Evolutionary conservation across 2,113 vertebrate species (phyloP).

Genomic region (Coryphaenoides rupestris): DNA sequence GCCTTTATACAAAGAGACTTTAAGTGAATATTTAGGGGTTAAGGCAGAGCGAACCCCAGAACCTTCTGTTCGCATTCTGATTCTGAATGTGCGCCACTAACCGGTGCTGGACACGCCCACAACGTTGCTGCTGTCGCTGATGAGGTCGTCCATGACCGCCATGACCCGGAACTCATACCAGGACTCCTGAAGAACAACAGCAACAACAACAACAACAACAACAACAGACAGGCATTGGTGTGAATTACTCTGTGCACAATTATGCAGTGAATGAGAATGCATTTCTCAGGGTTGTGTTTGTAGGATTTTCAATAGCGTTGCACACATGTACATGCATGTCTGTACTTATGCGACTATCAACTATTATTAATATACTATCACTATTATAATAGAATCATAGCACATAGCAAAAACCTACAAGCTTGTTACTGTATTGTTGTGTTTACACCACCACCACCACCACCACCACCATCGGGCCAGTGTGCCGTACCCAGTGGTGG

Average conservation of each 20-base stretch:
- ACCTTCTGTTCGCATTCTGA: not conserved
- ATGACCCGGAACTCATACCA: constrained; percentile 98
- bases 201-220: not conserved
- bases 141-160: constrained; percentile 98
- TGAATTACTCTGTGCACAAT: not conserved
- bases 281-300: no score
- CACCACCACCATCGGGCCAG: no score
- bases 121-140: constrained; percentile 98
- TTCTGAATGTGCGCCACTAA: constrained; percentile 60
- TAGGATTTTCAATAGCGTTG: no score
- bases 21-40: not conserved
- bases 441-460: no score
- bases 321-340: no score
- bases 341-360: no score
- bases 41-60: not conserved
- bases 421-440: no score
- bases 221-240: no score
- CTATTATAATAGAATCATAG: no score
- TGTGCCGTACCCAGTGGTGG: no score
- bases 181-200: constrained; percentile 85
- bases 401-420: no score
- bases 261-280: not conserved
- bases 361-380: no score
- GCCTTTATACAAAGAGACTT: not conserved
- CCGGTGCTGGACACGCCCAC: constrained; percentile 97